phyloP scores from a whole-genome alignment of 2,113 vertebrate species.

The Seriola rivoliana region DNA sequence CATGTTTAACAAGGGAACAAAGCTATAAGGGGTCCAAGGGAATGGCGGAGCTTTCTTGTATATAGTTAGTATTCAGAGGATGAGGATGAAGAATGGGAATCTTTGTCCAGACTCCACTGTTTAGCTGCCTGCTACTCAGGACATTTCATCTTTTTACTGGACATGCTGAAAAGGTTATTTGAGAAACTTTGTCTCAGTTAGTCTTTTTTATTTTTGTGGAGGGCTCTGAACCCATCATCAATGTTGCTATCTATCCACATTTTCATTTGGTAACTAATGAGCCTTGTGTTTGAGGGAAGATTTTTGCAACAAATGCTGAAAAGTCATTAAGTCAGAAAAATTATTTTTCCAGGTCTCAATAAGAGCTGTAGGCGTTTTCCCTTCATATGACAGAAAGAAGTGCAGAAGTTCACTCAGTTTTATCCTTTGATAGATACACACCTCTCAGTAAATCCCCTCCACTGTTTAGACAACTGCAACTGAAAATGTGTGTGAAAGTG shows the following conservation, averaged over 20 bases:
- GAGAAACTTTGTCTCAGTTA: slow-evolving; percentile 58
- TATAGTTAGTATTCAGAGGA: slow-evolving; percentile 35
- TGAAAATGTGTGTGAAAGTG: slow-evolving; percentile 48
- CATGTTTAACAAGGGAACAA: slow-evolving; percentile 62
- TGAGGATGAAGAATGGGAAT: slow-evolving; percentile 22
- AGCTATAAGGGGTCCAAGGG: slow-evolving; percentile 22
- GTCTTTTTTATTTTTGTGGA: slow-evolving; percentile 37
- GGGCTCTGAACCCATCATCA: slow-evolving; percentile 46
- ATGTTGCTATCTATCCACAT: slow-evolving; percentile 29
- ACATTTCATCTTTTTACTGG: slow-evolving; percentile 16
- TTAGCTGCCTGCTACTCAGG: slow-evolving; percentile 4
- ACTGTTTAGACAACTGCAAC: slow-evolving; percentile 30
- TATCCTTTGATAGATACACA: slow-evolving; percentile 44
- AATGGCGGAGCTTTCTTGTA: slow-evolving; percentile 40
- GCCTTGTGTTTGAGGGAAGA: slow-evolving; percentile 41
- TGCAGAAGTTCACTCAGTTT: slow-evolving; percentile 61
- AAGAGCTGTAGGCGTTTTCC: slow-evolving; percentile 32
- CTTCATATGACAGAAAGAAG: slow-evolving; percentile 35
- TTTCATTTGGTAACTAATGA: not conserved
- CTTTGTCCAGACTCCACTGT: slow-evolving; percentile 17
- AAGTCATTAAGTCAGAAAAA: slow-evolving; percentile 50
- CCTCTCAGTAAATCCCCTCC: no score
- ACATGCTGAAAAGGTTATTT: slow-evolving; percentile 26
- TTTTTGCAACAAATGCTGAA: slow-evolving; percentile 59
- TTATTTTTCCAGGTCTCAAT: slow-evolving; percentile 61